Conservation (phyloP, 35 echinoderm and acorn worm genomes). For the Amphiura filiformis region DNA sequence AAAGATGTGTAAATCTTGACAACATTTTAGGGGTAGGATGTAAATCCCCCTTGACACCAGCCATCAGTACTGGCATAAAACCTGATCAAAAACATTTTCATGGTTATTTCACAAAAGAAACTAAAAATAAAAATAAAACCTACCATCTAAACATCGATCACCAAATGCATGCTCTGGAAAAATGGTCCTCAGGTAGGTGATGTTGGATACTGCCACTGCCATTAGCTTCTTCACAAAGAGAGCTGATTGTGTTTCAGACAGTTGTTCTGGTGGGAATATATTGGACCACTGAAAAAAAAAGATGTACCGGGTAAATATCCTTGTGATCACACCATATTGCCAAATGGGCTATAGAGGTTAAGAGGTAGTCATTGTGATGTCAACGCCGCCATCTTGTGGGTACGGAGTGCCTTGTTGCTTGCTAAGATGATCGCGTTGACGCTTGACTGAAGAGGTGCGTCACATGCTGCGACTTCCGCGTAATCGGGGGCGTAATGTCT, state of each 20-base stretch:
- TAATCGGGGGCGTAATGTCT: too few species aligned
- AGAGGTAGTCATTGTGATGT: too few species aligned
- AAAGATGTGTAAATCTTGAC: too few species aligned
- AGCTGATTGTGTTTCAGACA: conserved; percentile 81
- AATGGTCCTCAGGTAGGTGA: conserved; percentile 92
- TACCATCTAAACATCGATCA: conserved; percentile 93
- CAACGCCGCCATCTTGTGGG: too few species aligned
- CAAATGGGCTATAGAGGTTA: not conserved
- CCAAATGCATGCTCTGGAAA: conserved; percentile 99
- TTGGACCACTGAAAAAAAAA: conserved; percentile 82
- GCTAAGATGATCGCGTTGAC: too few species aligned
- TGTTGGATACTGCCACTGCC: conserved; percentile 89
- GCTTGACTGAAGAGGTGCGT: too few species aligned
- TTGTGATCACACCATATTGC: not conserved
- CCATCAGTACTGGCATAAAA: too few species aligned
- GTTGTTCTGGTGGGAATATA: conserved; percentile 89
- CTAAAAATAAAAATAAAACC: not conserved
- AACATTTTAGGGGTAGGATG: too few species aligned
- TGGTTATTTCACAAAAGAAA: not conserved
- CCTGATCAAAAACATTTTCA: too few species aligned
- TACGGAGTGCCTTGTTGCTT: too few species aligned
- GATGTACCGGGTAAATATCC: not conserved
- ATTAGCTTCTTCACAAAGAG: conserved; percentile 95
- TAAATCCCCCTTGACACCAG: too few species aligned
- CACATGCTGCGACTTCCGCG: too few species aligned